Evolutionary conservation across 2,113 vertebrate genomes (phyloP).

Genomic region (Hemicordylus capensis): DNA sequence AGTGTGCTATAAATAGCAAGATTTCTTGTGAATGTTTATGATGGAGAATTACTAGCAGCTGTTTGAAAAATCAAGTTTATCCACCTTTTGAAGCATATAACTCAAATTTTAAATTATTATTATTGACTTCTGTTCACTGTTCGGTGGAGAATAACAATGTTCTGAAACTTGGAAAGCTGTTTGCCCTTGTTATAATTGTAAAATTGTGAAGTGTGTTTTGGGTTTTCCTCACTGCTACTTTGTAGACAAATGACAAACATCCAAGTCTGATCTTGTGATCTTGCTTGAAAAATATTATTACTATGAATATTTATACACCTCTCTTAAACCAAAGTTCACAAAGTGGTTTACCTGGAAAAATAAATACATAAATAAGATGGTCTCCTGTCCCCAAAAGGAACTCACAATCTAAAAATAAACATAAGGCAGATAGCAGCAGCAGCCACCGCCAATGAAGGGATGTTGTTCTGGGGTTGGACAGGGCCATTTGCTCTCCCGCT

Average conservation of each 20-base stretch:
- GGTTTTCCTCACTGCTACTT: not conserved
- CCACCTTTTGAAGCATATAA: not conserved
- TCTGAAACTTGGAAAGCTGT: too few species aligned
- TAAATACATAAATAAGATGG: too few species aligned
- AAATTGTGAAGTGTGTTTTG: not conserved
- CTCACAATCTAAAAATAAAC: too few species aligned
- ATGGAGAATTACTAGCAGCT: too few species aligned
- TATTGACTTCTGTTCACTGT: not conserved
- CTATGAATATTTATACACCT: too few species aligned
- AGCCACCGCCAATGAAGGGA: too few species aligned
- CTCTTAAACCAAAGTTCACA: too few species aligned
- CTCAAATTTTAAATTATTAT: not conserved
- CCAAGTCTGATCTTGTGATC: not conserved
- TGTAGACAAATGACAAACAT: not conserved
- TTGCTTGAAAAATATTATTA: not conserved
- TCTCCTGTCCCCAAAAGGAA: too few species aligned
- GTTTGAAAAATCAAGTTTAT: not conserved
- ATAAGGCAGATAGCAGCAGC: too few species aligned
- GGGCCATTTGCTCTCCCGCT: too few species aligned
- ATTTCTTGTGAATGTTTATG: not conserved
- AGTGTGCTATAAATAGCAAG: not conserved
- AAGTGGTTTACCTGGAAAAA: too few species aligned
- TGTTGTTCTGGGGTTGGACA: too few species aligned
- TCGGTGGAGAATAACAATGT: not conserved
- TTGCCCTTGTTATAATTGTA: not conserved